These are phyloP conservation scores for Pocota personata DNA, from an alignment of 2,888 invertebrate genomes.

Conservation along the genomic window DNA sequence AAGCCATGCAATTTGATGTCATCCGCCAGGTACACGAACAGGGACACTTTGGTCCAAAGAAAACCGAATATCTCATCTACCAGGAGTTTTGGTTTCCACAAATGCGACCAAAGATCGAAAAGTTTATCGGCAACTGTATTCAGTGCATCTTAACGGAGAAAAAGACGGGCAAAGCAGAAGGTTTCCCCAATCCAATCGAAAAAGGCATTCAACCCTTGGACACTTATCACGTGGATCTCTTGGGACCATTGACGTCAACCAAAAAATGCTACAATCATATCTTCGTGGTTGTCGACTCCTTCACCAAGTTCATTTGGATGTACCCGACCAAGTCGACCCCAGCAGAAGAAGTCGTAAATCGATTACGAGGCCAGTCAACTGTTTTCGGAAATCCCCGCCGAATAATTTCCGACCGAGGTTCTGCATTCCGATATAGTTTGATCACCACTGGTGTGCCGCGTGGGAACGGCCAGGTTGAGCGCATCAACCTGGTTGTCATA, in stretches of 20 bases:
- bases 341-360: slow-evolving; percentile 76
- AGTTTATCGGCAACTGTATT: no score
- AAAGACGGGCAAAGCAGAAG: slow-evolving; percentile 78
- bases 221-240: slow-evolving; percentile 78
- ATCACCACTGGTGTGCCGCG: slow-evolving; percentile 6
- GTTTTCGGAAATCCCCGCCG: slow-evolving; percentile 68
- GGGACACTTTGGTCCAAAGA: no score
- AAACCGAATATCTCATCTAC: slow-evolving; percentile 70
- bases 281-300: slow-evolving; percentile 77
- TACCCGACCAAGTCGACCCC: slow-evolving; percentile 76
- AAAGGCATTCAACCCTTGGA: slow-evolving; percentile 76
- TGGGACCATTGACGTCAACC: slow-evolving; percentile 77
- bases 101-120: slow-evolving; percentile 6
- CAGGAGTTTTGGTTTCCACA: slow-evolving; percentile 76
- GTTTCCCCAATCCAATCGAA: slow-evolving; percentile 76
- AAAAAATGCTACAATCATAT: slow-evolving; percentile 78
- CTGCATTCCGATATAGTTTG: slow-evolving; percentile 8
- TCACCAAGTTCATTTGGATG: slow-evolving; percentile 78
- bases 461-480: slow-evolving; percentile 78
- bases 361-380: slow-evolving; percentile 64
- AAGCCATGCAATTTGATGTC: no score
- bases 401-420: slow-evolving; percentile 74
- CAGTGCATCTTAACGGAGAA: slow-evolving; percentile 47
- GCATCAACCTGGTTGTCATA: slow-evolving; percentile 77
- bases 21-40: no score